Evolutionary conservation across 2,888 invertebrate species (phyloP).

Genomic region (Zootermopsis nevadensis): DNA sequence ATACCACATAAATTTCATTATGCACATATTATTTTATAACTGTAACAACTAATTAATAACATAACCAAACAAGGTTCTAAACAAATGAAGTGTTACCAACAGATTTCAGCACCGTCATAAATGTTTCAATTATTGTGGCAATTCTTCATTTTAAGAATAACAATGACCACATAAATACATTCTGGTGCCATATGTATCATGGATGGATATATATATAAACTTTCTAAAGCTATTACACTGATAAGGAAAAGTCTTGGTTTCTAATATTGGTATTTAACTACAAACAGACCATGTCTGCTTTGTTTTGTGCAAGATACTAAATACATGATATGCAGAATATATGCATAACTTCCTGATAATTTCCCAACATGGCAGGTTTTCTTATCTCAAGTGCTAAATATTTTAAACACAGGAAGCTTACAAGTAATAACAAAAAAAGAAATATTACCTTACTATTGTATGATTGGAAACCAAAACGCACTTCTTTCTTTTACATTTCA

Average conservation of each 20-base stretch:
- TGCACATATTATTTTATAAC: constrained; percentile 17
- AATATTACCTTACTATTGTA: background rate
- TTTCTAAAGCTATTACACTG: background rate
- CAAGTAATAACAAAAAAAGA: background rate
- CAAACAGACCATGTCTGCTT: background rate
- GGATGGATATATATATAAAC: no score
- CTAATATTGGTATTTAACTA: background rate
- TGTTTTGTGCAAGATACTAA: background rate
- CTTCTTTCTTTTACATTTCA: background rate
- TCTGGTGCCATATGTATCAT: constrained; percentile 12
- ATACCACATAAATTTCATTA: constrained; percentile 12
- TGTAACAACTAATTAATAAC: constrained; percentile 18
- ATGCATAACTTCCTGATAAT: background rate
- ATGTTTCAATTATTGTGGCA: constrained; percentile 13
- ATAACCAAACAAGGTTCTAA: background rate
- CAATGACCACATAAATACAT: background rate
- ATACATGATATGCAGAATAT: background rate
- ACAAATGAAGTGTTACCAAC: constrained; percentile 6
- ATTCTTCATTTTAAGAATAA: background rate
- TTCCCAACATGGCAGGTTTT: background rate
- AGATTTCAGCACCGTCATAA: constrained; percentile 12
- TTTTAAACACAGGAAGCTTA: background rate
- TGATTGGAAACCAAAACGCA: background rate
- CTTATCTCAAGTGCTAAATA: background rate
- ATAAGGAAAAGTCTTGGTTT: background rate